Evolutionary conservation across 2,888 invertebrate genomes (phyloP), one percentile per base, ranked within the genome.

Genomic region (Cataglyphis cursor): DNA sequence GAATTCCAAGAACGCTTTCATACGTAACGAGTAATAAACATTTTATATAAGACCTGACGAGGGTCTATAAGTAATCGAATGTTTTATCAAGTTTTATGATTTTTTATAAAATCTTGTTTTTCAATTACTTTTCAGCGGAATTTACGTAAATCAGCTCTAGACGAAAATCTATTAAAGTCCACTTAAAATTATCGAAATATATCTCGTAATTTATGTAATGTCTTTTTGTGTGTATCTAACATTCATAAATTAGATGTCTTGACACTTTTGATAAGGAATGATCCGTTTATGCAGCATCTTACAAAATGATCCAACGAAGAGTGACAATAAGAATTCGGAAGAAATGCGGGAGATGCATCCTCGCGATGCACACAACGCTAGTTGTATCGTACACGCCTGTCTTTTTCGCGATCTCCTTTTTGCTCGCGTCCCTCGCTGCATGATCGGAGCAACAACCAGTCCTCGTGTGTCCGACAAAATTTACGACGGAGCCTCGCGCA

Each of bases 371-470:
- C 59, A 70, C 31, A 61, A 87, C 90, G 90, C 90, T 91, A 91
- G 90, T 91, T 87, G 91, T 89, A 92, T 91, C 90, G 91, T 90
- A 90, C 59, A 78, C 88, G 92, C 90, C 92, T 91, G 92, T 92
- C 92, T 91, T 89, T 90, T 89, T 89, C 91, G 88, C 89, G 90
- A 91, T 91, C 87, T 80, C 88, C 87, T 91, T 91, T 92, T 92
- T 91, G 87, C 88, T 92, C 90, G 70, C 78, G 88, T 92, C 89
- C 85, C 88, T 87, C 81, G 89, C 89, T 88, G 92, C 89, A 88
- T 91, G 92, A 92, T 92, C 90, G 90, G 91, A 90, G 91, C 91
- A 93, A 92, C 92, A 92, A 92, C 92, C 91, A 91, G 90, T 90
- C 92, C 89, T 89, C 88, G 91, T 90, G 92, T 88, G 92, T 93